Evolutionary conservation across 1,140 invertebrate species (phyloP).

Genomic region (Diabrotica virgifera): DNA sequence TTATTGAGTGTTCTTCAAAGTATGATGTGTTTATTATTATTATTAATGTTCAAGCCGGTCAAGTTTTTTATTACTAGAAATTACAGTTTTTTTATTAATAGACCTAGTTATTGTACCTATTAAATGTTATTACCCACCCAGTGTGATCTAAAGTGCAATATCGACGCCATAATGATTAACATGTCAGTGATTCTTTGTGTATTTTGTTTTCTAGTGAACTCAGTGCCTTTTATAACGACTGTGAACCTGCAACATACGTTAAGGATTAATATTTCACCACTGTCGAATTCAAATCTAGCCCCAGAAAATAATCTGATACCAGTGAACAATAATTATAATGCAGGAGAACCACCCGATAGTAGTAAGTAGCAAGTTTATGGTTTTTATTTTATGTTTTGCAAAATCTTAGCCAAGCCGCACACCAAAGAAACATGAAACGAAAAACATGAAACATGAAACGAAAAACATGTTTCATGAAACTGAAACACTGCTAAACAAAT

Average conservation of each 20-base stretch:
- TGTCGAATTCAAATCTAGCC: slow-evolving; percentile 14
- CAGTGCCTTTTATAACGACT: slow-evolving; percentile 36
- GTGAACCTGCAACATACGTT: slow-evolving; percentile 42
- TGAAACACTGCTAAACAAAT: too few relatives aligned
- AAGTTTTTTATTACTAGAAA: not conserved
- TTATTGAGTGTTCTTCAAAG: not conserved
- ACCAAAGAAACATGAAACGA: too few relatives aligned
- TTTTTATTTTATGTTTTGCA: too few relatives aligned
- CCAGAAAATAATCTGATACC: slow-evolving; percentile 18
- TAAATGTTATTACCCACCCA: too few relatives aligned
- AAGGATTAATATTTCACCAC: slow-evolving; percentile 31
- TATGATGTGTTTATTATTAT: not conserved
- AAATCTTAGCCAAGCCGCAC: too few relatives aligned
- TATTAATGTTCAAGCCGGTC: not conserved
- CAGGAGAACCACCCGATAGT: not conserved
- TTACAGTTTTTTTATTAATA: not conserved
- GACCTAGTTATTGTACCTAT: not conserved
- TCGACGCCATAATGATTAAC: not conserved
- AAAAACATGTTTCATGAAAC: too few relatives aligned
- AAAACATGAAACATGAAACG: too few relatives aligned
- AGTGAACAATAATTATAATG: not conserved
- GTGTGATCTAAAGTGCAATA: not conserved
- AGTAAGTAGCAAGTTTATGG: not conserved
- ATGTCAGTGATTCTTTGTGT: not conserved
- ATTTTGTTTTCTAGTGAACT: slow-evolving; percentile 34